These are phyloP conservation scores for Edolisoma coerulescens DNA, from an alignment of 2,113 vertebrate species.

Conservation along the genomic window DNA sequence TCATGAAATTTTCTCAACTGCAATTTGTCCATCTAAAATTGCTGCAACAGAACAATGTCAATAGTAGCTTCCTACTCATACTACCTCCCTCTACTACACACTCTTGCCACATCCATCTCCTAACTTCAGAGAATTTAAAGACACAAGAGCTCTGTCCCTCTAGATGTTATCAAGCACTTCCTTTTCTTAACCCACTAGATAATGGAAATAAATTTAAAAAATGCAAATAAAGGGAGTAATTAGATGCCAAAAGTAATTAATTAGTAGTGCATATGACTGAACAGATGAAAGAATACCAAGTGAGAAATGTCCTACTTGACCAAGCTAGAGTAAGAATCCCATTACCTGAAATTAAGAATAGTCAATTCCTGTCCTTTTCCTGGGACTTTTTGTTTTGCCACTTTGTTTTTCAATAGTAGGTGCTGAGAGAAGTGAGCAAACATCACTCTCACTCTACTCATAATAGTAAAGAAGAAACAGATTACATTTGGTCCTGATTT, in stretches of 20 bases:
- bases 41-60: constrained; percentile 84
- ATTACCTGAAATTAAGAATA: background rate
- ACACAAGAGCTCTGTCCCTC: background rate
- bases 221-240: background rate
- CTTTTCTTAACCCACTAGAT: background rate
- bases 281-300: background rate
- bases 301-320: background rate
- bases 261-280: background rate
- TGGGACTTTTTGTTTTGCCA: background rate
- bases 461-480: background rate
- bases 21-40: constrained; percentile 87
- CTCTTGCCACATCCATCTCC: constrained; percentile 47
- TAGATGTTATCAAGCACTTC: background rate
- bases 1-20: constrained; percentile 98
- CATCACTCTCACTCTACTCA: background rate
- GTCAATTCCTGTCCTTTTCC: background rate
- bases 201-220: background rate
- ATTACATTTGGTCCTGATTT: background rate
- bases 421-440: background rate
- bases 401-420: background rate
- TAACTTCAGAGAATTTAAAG: constrained; percentile 63
- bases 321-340: background rate
- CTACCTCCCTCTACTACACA: constrained; percentile 31
- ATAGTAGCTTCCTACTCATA: constrained; percentile 82
- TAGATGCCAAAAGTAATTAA: background rate